These are phyloP conservation scores for Lagodon rhomboides DNA, from an alignment of 2,797 vertebrate genomes.

Conservation along the genomic window DNA sequence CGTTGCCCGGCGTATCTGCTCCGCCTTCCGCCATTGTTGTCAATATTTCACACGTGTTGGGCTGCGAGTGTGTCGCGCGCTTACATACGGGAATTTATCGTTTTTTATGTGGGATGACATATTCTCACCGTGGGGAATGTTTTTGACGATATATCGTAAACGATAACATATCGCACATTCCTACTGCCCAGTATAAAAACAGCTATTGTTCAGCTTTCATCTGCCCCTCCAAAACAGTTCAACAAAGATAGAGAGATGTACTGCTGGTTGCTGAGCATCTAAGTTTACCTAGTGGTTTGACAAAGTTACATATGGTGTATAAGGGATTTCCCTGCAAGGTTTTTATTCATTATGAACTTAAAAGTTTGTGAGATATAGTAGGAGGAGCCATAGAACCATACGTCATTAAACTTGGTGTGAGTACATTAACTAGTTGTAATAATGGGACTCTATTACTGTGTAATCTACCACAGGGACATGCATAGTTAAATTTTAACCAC, in stretches of 20 bases:
- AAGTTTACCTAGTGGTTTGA: background rate
- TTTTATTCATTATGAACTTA: background rate
- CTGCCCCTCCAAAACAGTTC: constrained; percentile 13
- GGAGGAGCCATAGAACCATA: background rate
- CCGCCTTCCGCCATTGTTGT: no score
- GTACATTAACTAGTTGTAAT: background rate
- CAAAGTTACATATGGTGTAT: background rate
- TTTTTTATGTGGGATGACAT: no score
- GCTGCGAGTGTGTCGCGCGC: no score
- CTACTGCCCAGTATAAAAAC: no score
- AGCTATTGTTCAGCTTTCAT: no score
- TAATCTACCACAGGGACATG: constrained; percentile 5
- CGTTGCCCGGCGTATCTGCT: no score
- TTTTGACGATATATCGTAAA: no score
- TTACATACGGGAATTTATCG: no score
- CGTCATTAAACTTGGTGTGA: background rate
- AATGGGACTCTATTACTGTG: background rate
- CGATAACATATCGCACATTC: no score
- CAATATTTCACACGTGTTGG: no score
- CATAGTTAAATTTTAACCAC: constrained; percentile 57
- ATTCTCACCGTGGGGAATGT: no score
- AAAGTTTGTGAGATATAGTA: constrained; percentile 5
- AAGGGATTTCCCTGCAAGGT: background rate
- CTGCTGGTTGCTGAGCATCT: background rate
- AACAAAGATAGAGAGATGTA: background rate